phyloP scores from a whole-genome alignment of 2,113 vertebrate species.

The Morone saxatilis region DNA sequence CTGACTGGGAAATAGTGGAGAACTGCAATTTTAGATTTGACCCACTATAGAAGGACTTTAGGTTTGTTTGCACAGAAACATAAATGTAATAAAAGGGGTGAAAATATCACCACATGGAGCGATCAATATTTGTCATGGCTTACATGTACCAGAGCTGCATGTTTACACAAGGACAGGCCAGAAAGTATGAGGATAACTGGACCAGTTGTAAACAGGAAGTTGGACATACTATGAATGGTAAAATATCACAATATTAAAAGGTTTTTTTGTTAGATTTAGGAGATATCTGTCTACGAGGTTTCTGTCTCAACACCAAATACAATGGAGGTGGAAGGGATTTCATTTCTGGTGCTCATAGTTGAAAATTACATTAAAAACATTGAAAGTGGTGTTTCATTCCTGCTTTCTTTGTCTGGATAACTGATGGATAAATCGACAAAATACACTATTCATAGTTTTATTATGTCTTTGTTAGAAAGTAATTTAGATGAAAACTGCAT shows the following conservation, averaged over 20 bases:
- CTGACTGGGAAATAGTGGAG: conserved; percentile 38
- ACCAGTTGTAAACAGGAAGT: not conserved
- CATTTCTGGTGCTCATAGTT: not conserved
- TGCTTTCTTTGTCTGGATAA: not conserved
- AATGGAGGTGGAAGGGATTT: too few species aligned
- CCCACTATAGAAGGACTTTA: conserved; percentile 23
- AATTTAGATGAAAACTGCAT: not conserved
- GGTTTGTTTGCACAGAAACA: conserved; percentile 61
- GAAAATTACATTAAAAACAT: too few species aligned
- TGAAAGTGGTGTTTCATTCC: not conserved
- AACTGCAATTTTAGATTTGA: conserved; percentile 47
- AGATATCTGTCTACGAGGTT: not conserved
- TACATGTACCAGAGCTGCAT: conserved; percentile 28
- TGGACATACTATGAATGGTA: not conserved
- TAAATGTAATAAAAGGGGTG: conserved; percentile 68
- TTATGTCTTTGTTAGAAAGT: not conserved
- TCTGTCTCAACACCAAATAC: not conserved
- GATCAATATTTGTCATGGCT: conserved; percentile 61
- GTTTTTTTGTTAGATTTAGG: too few species aligned
- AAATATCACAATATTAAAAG: too few species aligned
- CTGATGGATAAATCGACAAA: not conserved
- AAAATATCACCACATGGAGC: conserved; percentile 47
- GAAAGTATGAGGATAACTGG: not conserved
- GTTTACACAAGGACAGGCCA: conserved; percentile 35
- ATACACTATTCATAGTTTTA: not conserved